Base-by-base conservation (phyloP, 1,140 invertebrate species). In the Probaryconus sp. region DNA sequence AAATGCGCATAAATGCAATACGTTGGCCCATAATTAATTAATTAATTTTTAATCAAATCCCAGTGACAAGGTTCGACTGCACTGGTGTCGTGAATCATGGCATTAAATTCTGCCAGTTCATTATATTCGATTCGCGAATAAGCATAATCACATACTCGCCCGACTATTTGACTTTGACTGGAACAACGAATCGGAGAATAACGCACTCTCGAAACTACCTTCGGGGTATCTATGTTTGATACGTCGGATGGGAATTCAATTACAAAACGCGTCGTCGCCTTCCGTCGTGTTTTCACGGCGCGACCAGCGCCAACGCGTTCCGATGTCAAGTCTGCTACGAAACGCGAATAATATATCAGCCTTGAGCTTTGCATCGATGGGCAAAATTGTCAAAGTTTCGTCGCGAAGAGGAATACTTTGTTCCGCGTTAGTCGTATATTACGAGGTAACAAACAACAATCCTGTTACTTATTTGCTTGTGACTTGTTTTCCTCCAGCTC, bases 321-420 rank as follows among this genome's bases (percentile, higher is more conserved):
- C 43, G 11, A 14, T 18, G 43, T 47, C 43, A 47, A 47, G 43
- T 47, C 43, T 47, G 43, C 11, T 17, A 47, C 24, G 26, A 56
- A 51, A 56, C 13, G 45, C 30, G 31, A 50, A 74, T 74, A 74
- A 68, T 68, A 64, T 47, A 75, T 64, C 43, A 45, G 28, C 13
- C 20, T 2, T 26, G 20, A n/a, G 17, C 17, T 47, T 21, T 53
- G 58, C 51, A 51, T 58, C 64, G 11, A 64, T 69, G 28, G 35
- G 30, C 47, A 28, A 28, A 69, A 69, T 69, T 60, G 64, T 69
- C 64, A 75, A 75, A 75, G 50, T 75, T 75, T 64, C 28, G 21
- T 24, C 21, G 35, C 48, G 13, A 14, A 47, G 21, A n/a, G 7
- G 28, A 56, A 43, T 55, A 63, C 56, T 68, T 47, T 16, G 16